Base-by-base conservation (phyloP, 2,797 vertebrate species). In the Gymnodraco acuticeps region DNA sequence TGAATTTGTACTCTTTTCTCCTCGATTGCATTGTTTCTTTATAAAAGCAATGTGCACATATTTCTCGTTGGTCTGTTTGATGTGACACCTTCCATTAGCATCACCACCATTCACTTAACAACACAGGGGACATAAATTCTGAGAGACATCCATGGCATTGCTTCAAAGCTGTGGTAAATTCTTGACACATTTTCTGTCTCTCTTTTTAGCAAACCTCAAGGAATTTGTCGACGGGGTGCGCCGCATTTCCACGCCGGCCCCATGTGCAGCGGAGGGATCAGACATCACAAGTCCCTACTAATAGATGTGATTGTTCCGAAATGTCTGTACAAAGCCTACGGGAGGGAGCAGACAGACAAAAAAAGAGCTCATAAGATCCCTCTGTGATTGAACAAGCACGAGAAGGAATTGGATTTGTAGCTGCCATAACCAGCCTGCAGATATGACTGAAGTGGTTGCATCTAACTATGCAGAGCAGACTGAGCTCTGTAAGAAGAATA, bases 221-320 rank as follows among this genome's bases (percentile, higher is more conserved):
- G 81, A 86, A 88, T 89, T 75, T 82, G 31, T 56, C 53, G 63
- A 41, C 1, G 20, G 85, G 88, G 82, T 58, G 85, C 77, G 82
- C 73, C 71, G 12, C 59, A 66, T 77, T 80, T 87, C 74, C 75
- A 81, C 15, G 23, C 67, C 54, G 72, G 66, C 79, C 89, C 80
- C 82, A 78, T 71, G 81, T 73, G 70, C 84, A 75, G 78, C 27
- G 17, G 73, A 64, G 68, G 87, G 90, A 90, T 91, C 91, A 93
- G 92, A 93, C 91, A 91, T 88, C 87, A 88, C 81, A 91, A 92
- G 88, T 87, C 89, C 85, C 70, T 63, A 70, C 87, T 90, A 92
- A 92, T 88, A 85, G 87, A 87, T 83, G 43, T 81, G 90, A 91
- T 90, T 91, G 87, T 89, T 87, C 76, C 70, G 71, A 82, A 92